Evolutionary conservation across 2,797 vertebrate genomes (phyloP).

Genomic region (Sebastolobus altivelis): DNA sequence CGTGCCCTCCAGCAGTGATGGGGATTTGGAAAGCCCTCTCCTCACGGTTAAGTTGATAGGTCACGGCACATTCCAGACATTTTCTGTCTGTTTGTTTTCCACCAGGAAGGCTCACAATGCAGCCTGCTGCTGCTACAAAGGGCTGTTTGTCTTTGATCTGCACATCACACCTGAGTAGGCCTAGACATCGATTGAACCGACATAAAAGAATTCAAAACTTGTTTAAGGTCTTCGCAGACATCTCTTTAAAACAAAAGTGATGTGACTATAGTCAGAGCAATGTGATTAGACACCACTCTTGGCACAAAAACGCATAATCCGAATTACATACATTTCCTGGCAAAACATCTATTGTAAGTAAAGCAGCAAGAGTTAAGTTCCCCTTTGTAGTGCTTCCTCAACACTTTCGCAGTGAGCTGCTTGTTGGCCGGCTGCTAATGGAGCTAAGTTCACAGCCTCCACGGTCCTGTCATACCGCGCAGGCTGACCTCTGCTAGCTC

Average conservation of each 20-base stretch:
- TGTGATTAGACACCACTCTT: neutral
- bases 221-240: slow-evolving; percentile 7
- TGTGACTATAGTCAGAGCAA: neutral
- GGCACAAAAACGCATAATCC: slow-evolving; percentile 6
- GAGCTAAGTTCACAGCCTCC: slow-evolving; percentile 17
- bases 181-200: slow-evolving; percentile 33
- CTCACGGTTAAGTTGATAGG: slow-evolving; percentile 72
- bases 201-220: slow-evolving; percentile 10
- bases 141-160: slow-evolving; percentile 58
- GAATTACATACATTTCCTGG: slow-evolving; percentile 4
- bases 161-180: slow-evolving; percentile 60
- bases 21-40: slow-evolving; percentile 65
- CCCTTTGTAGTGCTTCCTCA: neutral
- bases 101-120: slow-evolving; percentile 67
- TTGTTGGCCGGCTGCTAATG: slow-evolving; percentile 18
- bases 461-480: slow-evolving; percentile 15
- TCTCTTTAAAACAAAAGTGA: neutral
- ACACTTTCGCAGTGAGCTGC: slow-evolving; percentile 4
- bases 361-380: neutral
- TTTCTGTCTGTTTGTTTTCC: slow-evolving; percentile 79
- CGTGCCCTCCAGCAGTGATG: slow-evolving; percentile 61
- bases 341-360: neutral
- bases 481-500: slow-evolving; percentile 42
- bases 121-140: slow-evolving; percentile 53
- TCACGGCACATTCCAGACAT: slow-evolving; percentile 80